phyloP scores from a whole-genome alignment of 2,888 invertebrate genomes.

The Leptogaster cylindrica region DNA sequence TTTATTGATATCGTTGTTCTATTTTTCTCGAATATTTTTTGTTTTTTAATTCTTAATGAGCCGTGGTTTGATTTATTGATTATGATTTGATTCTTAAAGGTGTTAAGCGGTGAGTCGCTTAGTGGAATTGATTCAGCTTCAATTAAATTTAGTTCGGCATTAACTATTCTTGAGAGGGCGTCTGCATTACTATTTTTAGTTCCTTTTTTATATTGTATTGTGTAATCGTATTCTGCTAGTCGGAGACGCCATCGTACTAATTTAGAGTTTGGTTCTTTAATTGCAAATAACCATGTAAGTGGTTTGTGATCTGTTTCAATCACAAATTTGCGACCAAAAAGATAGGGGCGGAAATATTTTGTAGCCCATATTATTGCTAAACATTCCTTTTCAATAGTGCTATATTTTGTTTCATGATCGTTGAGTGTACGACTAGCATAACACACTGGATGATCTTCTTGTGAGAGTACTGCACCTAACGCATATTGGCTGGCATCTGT shows the following conservation, averaged over 20 bases:
- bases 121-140: conserved; percentile 46
- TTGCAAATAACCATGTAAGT: conserved; percentile 48
- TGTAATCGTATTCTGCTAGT: conserved; percentile 52
- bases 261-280: conserved; percentile 50
- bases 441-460: conserved; percentile 51
- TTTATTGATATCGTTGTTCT: conserved; percentile 6
- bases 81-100: conserved; percentile 42
- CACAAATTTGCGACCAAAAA: conserved; percentile 51
- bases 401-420: conserved; percentile 50
- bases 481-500: conserved; percentile 52
- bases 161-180: conserved; percentile 34
- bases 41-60: conserved; percentile 34
- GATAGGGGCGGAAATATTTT: conserved; percentile 52
- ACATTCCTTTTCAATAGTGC: conserved; percentile 51
- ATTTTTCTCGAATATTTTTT: conserved; percentile 21
- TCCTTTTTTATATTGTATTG: conserved; percentile 49
- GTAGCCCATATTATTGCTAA: conserved; percentile 50
- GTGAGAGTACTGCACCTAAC: conserved; percentile 51
- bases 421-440: conserved; percentile 52
- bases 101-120: conserved; percentile 44
- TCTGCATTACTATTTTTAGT: conserved; percentile 41
- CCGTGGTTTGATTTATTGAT: conserved; percentile 32
- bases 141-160: not conserved
- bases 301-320: conserved; percentile 54
- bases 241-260: conserved; percentile 52